Evolutionary conservation across 92 coral and sea anemone species (phyloP).

Genomic region (Metridium senile): DNA sequence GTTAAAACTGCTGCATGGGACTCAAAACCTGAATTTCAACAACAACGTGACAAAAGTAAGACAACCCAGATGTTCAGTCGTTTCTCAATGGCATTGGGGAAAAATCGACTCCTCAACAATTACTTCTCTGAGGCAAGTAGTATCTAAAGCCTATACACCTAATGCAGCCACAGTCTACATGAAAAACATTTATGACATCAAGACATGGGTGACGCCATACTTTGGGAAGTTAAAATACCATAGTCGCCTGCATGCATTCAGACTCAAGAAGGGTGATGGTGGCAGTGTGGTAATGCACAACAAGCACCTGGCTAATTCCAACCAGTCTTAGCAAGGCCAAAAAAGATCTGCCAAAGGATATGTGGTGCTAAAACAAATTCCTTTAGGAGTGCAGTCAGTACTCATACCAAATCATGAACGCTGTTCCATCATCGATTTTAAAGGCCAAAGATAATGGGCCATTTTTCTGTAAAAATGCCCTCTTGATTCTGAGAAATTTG

Average conservation of each 20-base stretch:
- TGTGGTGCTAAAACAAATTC: constrained; percentile 6
- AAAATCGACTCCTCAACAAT: too few relatives aligned
- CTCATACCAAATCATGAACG: too few relatives aligned
- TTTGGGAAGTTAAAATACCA: not conserved
- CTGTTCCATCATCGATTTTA: too few relatives aligned
- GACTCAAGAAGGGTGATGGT: constrained; percentile 8
- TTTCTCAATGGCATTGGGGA: too few relatives aligned
- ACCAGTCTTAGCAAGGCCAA: constrained; percentile 13
- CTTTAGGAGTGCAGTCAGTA: constrained; percentile 11
- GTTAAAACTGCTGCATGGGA: constrained; percentile 56
- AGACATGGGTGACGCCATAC: constrained; percentile 29
- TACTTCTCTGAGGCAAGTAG: constrained; percentile 21
- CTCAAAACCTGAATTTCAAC: constrained; percentile 49
- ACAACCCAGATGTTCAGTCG: too few relatives aligned
- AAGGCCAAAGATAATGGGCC: too few relatives aligned
- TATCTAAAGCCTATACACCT: constrained; percentile 17
- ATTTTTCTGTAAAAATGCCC: too few relatives aligned
- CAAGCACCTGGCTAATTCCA: constrained; percentile 1
- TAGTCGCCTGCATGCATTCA: constrained; percentile 26
- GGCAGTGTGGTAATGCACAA: constrained; percentile 8
- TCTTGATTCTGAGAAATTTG: too few relatives aligned
- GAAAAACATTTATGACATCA: constrained; percentile 37
- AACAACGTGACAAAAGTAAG: too few relatives aligned
- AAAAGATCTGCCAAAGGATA: not conserved
- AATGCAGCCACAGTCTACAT: constrained; percentile 34